Percentiles rank a stretch among this genome's conserved stretches.
Conservation (phyloP, 1,140 invertebrate genomes). For the Orchesella cincta region DNA sequence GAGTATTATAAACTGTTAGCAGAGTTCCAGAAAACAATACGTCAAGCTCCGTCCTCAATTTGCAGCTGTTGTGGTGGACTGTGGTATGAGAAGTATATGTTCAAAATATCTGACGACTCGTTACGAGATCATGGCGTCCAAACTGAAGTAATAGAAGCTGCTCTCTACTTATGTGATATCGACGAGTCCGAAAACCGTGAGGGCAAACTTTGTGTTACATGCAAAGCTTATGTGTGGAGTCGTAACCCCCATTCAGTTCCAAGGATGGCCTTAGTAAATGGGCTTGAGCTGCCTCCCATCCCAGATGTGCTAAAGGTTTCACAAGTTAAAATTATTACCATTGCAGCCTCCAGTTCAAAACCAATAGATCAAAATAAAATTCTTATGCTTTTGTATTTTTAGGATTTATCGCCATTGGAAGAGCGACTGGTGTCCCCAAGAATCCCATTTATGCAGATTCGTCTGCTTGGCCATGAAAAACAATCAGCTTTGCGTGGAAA, state of each 20-base stretch:
- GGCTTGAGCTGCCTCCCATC: conserved; percentile 29
- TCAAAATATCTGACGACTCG: neutral
- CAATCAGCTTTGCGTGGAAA: conserved; percentile 37
- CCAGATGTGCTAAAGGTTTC: conserved; percentile 33
- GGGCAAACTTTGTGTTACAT: neutral
- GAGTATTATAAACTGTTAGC: no score
- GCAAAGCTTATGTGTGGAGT: neutral
- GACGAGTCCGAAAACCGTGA: no score
- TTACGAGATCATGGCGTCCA: neutral
- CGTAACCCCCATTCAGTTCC: conserved; percentile 22
- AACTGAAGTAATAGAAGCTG: neutral
- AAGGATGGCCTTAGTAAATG: conserved; percentile 37
- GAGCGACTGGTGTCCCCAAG: conserved; percentile 31
- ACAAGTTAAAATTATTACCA: no score
- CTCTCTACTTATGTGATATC: no score
- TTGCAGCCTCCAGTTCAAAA: no score
- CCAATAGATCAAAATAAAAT: no score
- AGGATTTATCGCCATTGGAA: conserved; percentile 30
- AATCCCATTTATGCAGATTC: conserved; percentile 50
- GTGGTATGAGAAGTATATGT: neutral
- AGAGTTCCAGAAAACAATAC: no score
- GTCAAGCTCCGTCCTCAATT: neutral
- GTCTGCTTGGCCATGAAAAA: conserved; percentile 43
- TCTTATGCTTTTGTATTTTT: no score
- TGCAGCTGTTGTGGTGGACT: neutral